Conservation (phyloP, 2,113 vertebrate genomes). For the Caloenas nicobarica region DNA sequence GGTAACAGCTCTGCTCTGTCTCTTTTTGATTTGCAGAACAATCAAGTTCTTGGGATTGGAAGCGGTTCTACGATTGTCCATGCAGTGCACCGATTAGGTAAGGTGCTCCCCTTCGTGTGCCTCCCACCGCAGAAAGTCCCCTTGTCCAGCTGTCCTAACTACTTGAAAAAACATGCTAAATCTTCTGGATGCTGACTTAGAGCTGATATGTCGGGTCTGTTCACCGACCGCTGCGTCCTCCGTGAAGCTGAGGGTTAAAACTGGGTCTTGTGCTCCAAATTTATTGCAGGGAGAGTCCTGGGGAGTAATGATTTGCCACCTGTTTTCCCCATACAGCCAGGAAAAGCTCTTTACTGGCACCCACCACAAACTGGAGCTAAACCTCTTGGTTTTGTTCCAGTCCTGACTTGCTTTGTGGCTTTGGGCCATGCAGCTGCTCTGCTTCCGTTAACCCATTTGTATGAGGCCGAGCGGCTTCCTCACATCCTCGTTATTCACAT, state of each 20-base stretch:
- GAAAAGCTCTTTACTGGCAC: neutral
- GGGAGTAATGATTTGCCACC: neutral
- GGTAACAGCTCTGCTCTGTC: neutral
- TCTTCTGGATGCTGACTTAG: neutral
- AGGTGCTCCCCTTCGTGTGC: neutral
- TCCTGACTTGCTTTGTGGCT: conserved; percentile 36
- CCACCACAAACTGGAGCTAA: neutral
- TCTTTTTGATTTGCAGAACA: conserved; percentile 79
- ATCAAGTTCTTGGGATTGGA: conserved; percentile 94
- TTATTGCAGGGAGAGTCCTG: neutral
- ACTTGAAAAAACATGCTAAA: neutral
- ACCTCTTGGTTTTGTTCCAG: neutral
- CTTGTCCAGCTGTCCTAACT: neutral
- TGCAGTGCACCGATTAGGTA: conserved; percentile 92
- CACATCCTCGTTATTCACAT: fast-evolving
- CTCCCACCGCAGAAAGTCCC: neutral
- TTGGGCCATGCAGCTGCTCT: conserved; percentile 54
- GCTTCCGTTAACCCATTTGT: conserved; percentile 21
- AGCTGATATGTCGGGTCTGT: fast-evolving
- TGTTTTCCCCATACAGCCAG: neutral
- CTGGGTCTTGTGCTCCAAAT: neutral
- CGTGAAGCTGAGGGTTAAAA: neutral
- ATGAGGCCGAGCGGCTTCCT: neutral
- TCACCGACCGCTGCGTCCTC: neutral
- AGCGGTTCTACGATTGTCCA: conserved; percentile 97